A percentile compares a stretch with the other conserved stretches of the same genome.
phyloP scores from a whole-genome alignment of 2,797 vertebrate genomes.

The Fratercula arctica region DNA sequence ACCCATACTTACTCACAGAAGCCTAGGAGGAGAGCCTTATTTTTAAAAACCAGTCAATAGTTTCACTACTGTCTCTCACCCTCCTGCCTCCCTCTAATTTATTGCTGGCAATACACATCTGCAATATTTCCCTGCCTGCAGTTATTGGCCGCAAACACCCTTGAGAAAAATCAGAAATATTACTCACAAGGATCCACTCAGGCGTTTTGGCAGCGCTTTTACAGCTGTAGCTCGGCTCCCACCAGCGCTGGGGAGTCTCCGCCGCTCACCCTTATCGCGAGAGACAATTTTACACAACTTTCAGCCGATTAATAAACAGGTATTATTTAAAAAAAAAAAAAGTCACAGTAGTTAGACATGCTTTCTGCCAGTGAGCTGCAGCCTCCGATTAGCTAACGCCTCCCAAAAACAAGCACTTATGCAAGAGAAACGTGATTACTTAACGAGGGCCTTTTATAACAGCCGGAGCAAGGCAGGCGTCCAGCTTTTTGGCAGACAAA shows the following conservation, averaged over 20 bases:
- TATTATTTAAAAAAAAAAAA: not conserved
- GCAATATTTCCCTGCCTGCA: not conserved
- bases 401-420: conserved; percentile 59
- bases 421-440: conserved; percentile 53
- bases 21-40: not conserved
- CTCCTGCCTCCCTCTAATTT: not conserved
- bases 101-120: not conserved
- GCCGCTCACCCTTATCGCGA: not conserved
- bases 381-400: not conserved
- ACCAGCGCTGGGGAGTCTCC: not conserved
- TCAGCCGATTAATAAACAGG: not conserved
- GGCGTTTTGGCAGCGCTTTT: not conserved
- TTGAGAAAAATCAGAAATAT: conserved; percentile 6
- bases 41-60: not conserved
- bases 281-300: not conserved
- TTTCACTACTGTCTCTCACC: not conserved
- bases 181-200: conserved; percentile 37
- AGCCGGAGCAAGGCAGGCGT: not conserved
- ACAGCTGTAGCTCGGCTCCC: not conserved
- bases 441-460: conserved; percentile 53
- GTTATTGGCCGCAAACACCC: not conserved
- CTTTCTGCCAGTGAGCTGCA: not conserved
- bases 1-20: rapidly evolving
- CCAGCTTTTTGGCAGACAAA: not conserved
- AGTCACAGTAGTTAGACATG: not conserved